These are phyloP conservation scores for Limnephilus marmoratus DNA, from an alignment of 2,888 invertebrate genomes.

Conservation along the genomic window DNA sequence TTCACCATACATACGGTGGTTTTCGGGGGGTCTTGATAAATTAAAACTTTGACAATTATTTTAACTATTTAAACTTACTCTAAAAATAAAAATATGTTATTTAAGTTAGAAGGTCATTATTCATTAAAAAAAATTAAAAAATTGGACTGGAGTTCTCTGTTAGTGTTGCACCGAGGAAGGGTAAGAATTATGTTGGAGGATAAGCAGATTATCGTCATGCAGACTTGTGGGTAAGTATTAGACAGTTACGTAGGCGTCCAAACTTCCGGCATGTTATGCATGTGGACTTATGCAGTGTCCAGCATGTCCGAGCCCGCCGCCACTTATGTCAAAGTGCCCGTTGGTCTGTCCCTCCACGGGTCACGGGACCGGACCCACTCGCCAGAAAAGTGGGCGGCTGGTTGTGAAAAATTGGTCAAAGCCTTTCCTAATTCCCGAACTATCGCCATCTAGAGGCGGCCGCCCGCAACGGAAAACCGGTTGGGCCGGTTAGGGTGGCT, in stretches of 20 bases:
- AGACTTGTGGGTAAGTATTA: neutral
- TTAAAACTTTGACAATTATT: too few species aligned
- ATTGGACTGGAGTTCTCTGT: too few species aligned
- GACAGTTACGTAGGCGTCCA: neutral
- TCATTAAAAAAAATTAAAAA: too few species aligned
- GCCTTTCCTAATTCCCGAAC: slow-evolving; percentile 50
- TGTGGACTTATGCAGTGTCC: neutral
- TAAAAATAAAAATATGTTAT: too few species aligned
- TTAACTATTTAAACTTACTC: too few species aligned
- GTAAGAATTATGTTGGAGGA: neutral
- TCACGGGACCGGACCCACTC: slow-evolving; percentile 52
- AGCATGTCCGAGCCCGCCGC: neutral
- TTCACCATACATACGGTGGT: too few species aligned
- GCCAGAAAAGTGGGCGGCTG: slow-evolving; percentile 57
- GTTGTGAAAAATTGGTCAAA: slow-evolving; percentile 62
- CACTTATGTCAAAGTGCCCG: slow-evolving; percentile 50
- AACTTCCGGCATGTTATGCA: slow-evolving; percentile 10
- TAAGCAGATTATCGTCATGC: neutral
- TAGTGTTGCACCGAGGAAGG: too few species aligned
- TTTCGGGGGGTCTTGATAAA: too few species aligned
- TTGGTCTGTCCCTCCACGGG: slow-evolving; percentile 39
- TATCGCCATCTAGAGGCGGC: slow-evolving; percentile 49
- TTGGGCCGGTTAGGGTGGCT: slow-evolving; percentile 31
- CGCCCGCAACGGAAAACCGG: slow-evolving; percentile 45
- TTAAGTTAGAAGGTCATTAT: too few species aligned